Conservation (phyloP, 2,888 invertebrate genomes). For the Trisateles emortualis region DNA sequence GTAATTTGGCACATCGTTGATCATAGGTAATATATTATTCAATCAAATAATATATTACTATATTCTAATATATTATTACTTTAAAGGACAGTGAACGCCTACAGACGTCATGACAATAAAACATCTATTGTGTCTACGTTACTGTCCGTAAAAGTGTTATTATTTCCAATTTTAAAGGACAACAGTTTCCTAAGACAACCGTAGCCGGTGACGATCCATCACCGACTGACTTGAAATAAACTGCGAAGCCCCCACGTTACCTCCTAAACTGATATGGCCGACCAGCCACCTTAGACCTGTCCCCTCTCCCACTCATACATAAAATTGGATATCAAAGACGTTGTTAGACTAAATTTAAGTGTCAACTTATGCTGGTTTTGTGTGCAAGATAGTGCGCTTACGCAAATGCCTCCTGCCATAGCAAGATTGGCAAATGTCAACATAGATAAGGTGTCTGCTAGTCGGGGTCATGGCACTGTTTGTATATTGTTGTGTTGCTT, state of each 20-base stretch:
- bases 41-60: no score
- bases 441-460: conserved; percentile 72
- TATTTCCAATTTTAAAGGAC: conserved; percentile 24
- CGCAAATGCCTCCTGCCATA: conserved; percentile 78
- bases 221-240: conserved; percentile 68
- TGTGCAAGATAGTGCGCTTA: conserved; percentile 70
- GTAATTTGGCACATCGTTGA: no score
- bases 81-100: no score
- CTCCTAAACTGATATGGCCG: conserved; percentile 67
- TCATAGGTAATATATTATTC: no score
- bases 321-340: not conserved
- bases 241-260: conserved; percentile 70
- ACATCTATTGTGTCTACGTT: no score
- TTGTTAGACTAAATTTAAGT: conserved; percentile 20
- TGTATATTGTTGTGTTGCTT: conserved; percentile 53
- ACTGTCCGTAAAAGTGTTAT: not conserved
- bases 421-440: conserved; percentile 77
- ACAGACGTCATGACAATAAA: no score
- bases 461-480: conserved; percentile 70
- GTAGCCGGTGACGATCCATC: conserved; percentile 78
- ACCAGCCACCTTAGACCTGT: conserved; percentile 56
- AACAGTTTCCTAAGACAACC: conserved; percentile 54
- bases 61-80: no score
- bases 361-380: conserved; percentile 53
- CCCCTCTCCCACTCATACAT: conserved; percentile 19